Percentiles rank a stretch among this genome's conserved stretches.
These are phyloP conservation scores for Bombus huntii DNA, from an alignment of 1,140 invertebrate species.

Conservation along the genomic window DNA sequence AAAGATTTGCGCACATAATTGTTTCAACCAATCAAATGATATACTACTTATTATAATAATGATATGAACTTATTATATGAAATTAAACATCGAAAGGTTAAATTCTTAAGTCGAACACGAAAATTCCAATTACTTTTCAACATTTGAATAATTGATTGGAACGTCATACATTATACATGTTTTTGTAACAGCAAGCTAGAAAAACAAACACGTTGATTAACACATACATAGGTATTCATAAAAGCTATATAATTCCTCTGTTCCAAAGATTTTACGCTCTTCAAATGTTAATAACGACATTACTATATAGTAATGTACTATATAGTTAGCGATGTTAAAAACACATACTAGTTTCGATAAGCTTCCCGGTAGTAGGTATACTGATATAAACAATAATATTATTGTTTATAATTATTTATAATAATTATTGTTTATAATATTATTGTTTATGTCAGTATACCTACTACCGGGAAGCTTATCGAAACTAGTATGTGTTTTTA, in stretches of 20 bases:
- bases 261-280: background rate
- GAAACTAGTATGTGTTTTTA: background rate
- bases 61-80: background rate
- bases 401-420: no score
- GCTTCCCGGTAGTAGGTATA: no score
- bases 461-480: background rate
- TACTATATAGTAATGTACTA: background rate
- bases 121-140: background rate
- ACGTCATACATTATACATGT: background rate
- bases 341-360: no score
- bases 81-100: background rate
- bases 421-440: no score
- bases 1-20: background rate
- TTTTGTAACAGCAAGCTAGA: constrained; percentile 12
- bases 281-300: background rate
- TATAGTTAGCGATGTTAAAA: no score
- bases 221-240: background rate
- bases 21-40: background rate
- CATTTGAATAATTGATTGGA: background rate
- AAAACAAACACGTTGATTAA: constrained; percentile 16
- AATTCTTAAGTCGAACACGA: background rate
- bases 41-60: no score
- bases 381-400: no score
- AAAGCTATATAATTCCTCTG: background rate
- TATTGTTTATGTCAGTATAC: background rate